Evolutionary conservation across 1,140 invertebrate species (phyloP), one percentile per base, ranked within the genome.

Genomic region (Bombus waltoni): DNA sequence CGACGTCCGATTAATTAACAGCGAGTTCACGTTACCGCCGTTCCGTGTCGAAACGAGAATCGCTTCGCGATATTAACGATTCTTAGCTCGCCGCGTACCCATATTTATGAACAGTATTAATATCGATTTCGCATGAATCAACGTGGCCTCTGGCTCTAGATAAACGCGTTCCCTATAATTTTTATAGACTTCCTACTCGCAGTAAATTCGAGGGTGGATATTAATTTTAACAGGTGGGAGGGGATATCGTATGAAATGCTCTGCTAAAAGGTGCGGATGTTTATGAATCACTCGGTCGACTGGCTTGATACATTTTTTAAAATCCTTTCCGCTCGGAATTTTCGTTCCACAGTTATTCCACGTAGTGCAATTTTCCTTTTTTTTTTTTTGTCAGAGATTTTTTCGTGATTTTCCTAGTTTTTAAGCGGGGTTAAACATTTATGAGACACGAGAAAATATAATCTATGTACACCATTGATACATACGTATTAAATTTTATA

Each of bases 1-100:
- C 53, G 85, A 65, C 59, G 42, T 62, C 65, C 53, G 62, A 84
- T 84, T 87, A 87, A 88, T 88, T 87, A 87, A 66, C 70, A 44
- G 83, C 44, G 62, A 74, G 44, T 32, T 42, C 74, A 68, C 62
- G 83, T 87, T 32, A 38, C 38, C 32, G 35, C 28, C 11, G 68
- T 42, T n/a, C 59, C 59, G 59, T n/a, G 53, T 25, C 62, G 57
- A 76, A 84, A 76, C 66, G 65, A 76, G 32, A 59, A 88, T 70
- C 73, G 75, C 59, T 74, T 22, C 76, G 73, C 18, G 40, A 81
- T 77, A 85, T 81, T 77, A 85, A 81, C 44, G 77, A 85, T 81
- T 74, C 83, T 85, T 85, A 75, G 28, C 57, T 40, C 57, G 44
- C n/a, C 38, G 25, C 76, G 72, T 44, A 44, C 65, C 77, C 77